Conservation (phyloP, 1,140 invertebrate species). For the Galendromus occidentalis region DNA sequence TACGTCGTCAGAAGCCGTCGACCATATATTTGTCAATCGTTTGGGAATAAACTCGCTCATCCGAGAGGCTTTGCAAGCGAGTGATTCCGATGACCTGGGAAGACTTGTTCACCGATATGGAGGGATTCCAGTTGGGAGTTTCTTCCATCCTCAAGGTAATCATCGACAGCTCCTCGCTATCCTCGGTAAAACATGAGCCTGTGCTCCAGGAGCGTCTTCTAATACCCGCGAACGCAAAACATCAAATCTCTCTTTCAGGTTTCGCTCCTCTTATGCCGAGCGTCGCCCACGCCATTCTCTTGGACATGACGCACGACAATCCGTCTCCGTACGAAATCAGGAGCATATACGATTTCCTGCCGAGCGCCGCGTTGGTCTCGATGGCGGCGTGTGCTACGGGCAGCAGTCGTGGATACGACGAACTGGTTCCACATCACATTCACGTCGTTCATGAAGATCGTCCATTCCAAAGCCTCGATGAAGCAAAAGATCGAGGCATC, state of each 20-base stretch:
- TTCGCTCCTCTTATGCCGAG: constrained; percentile 42
- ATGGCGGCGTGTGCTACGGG: constrained; percentile 86
- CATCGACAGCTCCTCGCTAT: too few relatives aligned
- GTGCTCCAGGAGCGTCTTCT: too few relatives aligned
- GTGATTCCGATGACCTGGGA: constrained; percentile 76
- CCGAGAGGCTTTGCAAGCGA: constrained; percentile 75
- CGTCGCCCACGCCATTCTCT: constrained; percentile 78
- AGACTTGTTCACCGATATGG: constrained; percentile 82
- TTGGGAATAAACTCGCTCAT: constrained; percentile 91
- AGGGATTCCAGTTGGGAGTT: constrained; percentile 68
- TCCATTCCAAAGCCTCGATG: constrained; percentile 39
- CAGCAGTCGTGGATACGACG: constrained; percentile 85
- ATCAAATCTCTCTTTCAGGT: too few relatives aligned
- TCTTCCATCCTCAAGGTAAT: constrained; percentile 8
- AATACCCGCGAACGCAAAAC: too few relatives aligned
- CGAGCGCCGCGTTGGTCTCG: constrained; percentile 62
- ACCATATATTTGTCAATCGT: constrained; percentile 96
- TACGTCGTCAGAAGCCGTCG: constrained; percentile 78
- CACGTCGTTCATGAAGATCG: constrained; percentile 86
- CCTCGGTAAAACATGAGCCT: too few relatives aligned
- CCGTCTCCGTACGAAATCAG: constrained; percentile 61
- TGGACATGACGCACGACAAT: constrained; percentile 95
- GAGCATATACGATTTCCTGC: constrained; percentile 67
- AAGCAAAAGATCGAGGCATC: constrained; percentile 38
- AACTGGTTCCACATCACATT: constrained; percentile 89